Evolutionary conservation across 2,797 vertebrate genomes (phyloP), one percentile per base, ranked within the genome.

Genomic region (Tenualosa thibaudeaui): DNA sequence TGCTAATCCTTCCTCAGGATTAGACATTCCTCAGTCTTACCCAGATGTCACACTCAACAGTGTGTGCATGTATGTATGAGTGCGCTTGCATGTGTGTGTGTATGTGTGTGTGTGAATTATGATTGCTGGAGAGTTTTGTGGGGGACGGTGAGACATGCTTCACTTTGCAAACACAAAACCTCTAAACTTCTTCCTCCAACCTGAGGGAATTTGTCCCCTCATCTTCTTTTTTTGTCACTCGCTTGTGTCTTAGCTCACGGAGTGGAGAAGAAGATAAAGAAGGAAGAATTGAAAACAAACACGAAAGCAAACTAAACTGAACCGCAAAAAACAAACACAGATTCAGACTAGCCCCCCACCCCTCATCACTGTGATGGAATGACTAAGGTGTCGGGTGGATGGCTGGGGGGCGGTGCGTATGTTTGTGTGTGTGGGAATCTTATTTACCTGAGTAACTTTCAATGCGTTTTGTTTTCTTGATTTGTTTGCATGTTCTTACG

Each of bases 1-100:
- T 92, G 91, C 85, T 91, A 90, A 92, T 92, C 88, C 91, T 88
- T 88, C 87, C 88, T 84, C 89, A 89, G 90, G 89, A 93, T 93
- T 93, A 91, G 88, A 87, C 84, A 88, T 92, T 92, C 89, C 87
- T 87, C 84, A 88, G 89, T 84, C 85, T 91, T 91, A 89, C 89
- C 91, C 91, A 91, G 88, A 91, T 92, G 92, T 91, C 90, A 90
- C 85, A 86, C 85, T 89, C 89, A 83, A 87, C 87, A 78, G 88
- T 87, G 12, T 71, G 10, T 17, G 15, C 31, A 24, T 68, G 62
- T 68, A 87, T 92, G 88, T 92, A 88, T 89, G 65, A 56, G 50
- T 58, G 37, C 78, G 49, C 54, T 26, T 19, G 17, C 26, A 6
- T 58, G 31, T 71, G 65, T 71, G 26, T 71, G 65, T 71, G 2